Conservation (phyloP, 2,113 vertebrate genomes). For the Myodes glareolus region DNA sequence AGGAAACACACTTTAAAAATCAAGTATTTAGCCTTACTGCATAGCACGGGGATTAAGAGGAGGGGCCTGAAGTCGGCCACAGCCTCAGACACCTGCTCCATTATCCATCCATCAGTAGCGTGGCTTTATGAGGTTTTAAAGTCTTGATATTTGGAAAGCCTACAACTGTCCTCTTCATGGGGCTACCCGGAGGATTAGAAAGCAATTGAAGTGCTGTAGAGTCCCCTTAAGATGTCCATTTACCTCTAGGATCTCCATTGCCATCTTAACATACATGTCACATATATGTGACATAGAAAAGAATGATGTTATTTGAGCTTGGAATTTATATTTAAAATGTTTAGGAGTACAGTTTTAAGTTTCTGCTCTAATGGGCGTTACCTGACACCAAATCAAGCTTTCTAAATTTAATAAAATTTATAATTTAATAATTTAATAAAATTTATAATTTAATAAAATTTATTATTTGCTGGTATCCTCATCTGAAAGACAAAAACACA, state of each 20-base stretch:
- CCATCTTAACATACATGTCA: background rate
- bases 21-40: background rate
- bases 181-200: background rate
- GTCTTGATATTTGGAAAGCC: background rate
- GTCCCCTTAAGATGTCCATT: background rate
- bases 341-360: background rate
- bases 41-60: background rate
- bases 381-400: background rate
- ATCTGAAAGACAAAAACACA: background rate
- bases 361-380: background rate
- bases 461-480: background rate
- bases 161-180: background rate
- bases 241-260: background rate
- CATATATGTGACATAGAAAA: background rate
- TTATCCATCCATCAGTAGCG: background rate
- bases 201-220: background rate
- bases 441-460: too few species aligned
- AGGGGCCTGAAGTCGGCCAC: background rate
- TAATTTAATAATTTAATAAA: too few species aligned
- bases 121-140: background rate
- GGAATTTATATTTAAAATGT: background rate
- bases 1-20: background rate
- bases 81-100: background rate
- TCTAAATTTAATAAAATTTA: slow-evolving; percentile 15
- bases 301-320: background rate